phyloP scores from a whole-genome alignment of 1,140 invertebrate species.

The Panagrolaimus sp. region DNA sequence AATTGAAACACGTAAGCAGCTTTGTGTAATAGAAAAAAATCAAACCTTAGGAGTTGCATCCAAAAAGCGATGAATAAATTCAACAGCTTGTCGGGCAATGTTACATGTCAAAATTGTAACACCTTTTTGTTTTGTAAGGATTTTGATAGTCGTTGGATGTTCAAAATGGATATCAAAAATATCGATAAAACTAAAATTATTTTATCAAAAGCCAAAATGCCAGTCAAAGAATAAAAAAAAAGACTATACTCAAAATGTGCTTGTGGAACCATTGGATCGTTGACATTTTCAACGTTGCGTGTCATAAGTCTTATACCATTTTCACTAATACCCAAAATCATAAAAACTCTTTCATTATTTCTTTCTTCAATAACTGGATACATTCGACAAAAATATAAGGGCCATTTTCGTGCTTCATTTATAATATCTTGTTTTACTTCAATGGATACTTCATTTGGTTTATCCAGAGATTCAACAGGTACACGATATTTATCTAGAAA shows the following conservation, averaged over 20 bases:
- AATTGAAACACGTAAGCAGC: not conserved
- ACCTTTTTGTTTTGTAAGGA: conserved; percentile 31
- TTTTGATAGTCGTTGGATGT: conserved; percentile 18
- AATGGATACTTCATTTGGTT: conserved; percentile 24
- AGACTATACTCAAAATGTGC: conserved; percentile 30
- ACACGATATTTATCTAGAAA: conserved; percentile 26
- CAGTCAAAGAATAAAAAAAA: not conserved
- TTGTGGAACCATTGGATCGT: conserved; percentile 19
- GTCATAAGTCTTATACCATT: conserved; percentile 31
- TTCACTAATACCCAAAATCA: conserved; percentile 27
- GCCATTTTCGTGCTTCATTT: conserved; percentile 30
- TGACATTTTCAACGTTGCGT: conserved; percentile 12
- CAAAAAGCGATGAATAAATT: conserved; percentile 29
- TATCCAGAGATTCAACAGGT: conserved; percentile 21
- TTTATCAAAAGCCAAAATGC: not conserved
- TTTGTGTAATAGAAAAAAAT: conserved; percentile 16
- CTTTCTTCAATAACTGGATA: conserved; percentile 34
- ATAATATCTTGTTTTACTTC: conserved; percentile 31
- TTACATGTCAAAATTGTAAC: conserved; percentile 19
- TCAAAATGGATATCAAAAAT: conserved; percentile 25
- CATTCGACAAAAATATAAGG: conserved; percentile 33
- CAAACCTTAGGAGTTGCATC: conserved; percentile 19
- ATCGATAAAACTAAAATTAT: conserved; percentile 17
- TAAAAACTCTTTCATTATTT: conserved; percentile 23
- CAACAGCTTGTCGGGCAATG: conserved; percentile 25